These are phyloP conservation scores for Austrolebias charrua DNA, from an alignment of 2,797 vertebrate species.

Conservation along the genomic window DNA sequence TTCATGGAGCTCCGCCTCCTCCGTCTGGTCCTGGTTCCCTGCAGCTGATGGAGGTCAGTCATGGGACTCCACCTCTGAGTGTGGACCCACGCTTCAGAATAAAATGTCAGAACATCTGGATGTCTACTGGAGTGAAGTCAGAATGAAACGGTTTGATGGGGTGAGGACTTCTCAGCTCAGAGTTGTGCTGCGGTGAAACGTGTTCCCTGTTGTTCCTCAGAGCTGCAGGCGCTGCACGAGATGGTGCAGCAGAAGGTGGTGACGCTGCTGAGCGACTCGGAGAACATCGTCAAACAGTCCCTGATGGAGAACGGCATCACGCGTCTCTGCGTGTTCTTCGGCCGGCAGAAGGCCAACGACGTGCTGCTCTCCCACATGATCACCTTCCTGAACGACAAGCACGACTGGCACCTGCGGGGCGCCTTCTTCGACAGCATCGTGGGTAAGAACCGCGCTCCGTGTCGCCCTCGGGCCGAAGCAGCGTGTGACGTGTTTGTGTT, in stretches of 20 bases:
- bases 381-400: slow-evolving; percentile 98
- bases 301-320: slow-evolving; percentile 99
- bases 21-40: too few species aligned
- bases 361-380: slow-evolving; percentile 98
- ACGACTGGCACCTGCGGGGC: slow-evolving; percentile 96
- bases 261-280: slow-evolving; percentile 95
- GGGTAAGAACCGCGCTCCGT: slow-evolving; percentile 72
- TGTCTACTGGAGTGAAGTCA: too few species aligned
- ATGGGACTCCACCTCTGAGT: too few species aligned
- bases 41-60: too few species aligned
- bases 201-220: slow-evolving; percentile 71
- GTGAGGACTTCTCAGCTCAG: too few species aligned
- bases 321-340: slow-evolving; percentile 96
- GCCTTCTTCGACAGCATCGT: slow-evolving; percentile 99
- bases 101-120: too few species aligned
- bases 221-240: slow-evolving; percentile 96
- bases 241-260: slow-evolving; percentile 99
- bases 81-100: too few species aligned
- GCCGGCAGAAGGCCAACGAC: slow-evolving; percentile 97
- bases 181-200: background rate
- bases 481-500: background rate
- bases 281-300: slow-evolving; percentile 98
- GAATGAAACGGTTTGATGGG: too few species aligned
- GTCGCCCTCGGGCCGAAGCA: too few species aligned
- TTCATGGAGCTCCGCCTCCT: too few species aligned